Evolutionary conservation across 2,113 vertebrate genomes (phyloP).

Genomic region (Argyrosomus japonicus): DNA sequence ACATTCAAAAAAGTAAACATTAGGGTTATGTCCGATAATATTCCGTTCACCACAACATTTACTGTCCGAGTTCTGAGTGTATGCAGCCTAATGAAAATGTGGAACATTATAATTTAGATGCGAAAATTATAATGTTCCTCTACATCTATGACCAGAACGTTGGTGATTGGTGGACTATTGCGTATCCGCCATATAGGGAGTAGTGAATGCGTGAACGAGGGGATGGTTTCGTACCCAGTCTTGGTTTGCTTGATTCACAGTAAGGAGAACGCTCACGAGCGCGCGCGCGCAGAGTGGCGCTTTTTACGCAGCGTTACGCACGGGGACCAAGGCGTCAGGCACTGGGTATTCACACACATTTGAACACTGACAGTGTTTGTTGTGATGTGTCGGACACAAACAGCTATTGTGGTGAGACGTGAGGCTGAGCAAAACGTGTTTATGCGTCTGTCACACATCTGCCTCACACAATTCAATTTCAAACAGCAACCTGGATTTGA

Average conservation of each 20-base stretch:
- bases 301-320: slow-evolving; percentile 40
- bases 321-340: not conserved
- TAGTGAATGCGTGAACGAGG: not conserved
- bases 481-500: not conserved
- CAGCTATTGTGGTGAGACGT: not conserved
- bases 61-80: not conserved
- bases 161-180: not conserved
- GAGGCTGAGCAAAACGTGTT: not conserved
- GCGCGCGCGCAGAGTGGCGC: not conserved
- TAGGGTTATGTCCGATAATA: not conserved
- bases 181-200: not conserved
- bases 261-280: not conserved
- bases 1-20: not conserved
- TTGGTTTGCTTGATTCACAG: not conserved
- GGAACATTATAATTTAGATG: too few species aligned
- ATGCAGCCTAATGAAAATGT: too few species aligned
- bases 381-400: not conserved
- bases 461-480: not conserved
- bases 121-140: not conserved
- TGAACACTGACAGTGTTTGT: not conserved
- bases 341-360: not conserved
- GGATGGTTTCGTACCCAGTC: not conserved
- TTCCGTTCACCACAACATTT: too few species aligned
- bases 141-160: not conserved
- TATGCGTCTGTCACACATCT: not conserved